These are phyloP conservation scores for Rhizomys pruinosus DNA, from an alignment of 2,113 vertebrate species.

Conservation along the genomic window DNA sequence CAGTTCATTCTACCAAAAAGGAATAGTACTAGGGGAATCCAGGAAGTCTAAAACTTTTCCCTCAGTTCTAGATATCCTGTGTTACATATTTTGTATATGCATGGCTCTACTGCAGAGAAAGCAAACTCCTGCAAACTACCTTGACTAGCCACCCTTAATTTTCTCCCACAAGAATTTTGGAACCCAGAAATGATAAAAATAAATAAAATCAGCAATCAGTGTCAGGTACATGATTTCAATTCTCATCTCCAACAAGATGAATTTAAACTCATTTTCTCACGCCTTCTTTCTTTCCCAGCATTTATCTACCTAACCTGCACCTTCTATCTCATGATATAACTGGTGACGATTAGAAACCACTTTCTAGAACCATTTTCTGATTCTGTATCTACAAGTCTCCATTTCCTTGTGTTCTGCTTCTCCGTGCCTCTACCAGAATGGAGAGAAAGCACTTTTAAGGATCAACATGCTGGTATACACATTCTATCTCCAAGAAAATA, in stretches of 20 bases:
- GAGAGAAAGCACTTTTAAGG: neutral
- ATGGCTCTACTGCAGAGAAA: neutral
- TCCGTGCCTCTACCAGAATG: neutral
- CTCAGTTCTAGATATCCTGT: neutral
- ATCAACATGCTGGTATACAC: neutral
- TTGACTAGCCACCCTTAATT: neutral
- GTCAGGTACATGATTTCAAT: neutral
- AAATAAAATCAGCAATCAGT: neutral
- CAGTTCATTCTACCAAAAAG: neutral
- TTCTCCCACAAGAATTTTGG: neutral
- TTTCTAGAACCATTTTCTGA: neutral
- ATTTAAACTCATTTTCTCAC: neutral
- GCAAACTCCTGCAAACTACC: neutral
- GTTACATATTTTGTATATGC: neutral
- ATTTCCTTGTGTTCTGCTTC: neutral
- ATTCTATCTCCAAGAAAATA: neutral
- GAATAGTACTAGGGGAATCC: neutral
- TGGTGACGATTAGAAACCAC: neutral
- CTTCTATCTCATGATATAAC: neutral
- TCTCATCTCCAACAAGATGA: neutral
- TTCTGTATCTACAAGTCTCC: neutral
- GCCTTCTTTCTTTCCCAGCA: neutral
- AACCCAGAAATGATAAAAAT: neutral
- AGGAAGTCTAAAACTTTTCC: neutral
- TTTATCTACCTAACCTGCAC: neutral